A percentile compares a stretch with the other conserved stretches of the same genome.
phyloP scores from a whole-genome alignment of 2,113 vertebrate genomes.

The Bos javanicus region DNA sequence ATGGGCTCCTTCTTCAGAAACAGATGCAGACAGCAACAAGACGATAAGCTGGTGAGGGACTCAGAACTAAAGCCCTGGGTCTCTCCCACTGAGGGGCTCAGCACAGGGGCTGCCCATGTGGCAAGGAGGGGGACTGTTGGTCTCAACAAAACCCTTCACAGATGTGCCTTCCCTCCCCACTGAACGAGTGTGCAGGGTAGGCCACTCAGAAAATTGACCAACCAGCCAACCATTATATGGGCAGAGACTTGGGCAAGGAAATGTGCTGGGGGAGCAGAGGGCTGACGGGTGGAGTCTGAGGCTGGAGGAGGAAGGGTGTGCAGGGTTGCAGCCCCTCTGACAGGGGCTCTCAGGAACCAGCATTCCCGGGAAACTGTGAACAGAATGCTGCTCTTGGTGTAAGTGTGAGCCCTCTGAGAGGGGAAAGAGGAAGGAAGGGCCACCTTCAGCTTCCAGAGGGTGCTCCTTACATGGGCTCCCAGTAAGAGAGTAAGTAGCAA shows the following conservation, averaged over 20 bases:
- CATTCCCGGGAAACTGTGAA: background rate
- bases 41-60: background rate
- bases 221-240: background rate
- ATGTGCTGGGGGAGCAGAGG: background rate
- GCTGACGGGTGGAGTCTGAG: background rate
- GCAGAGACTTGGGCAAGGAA: background rate
- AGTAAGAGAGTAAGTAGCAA: background rate
- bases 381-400: background rate
- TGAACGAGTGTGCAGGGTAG: no score
- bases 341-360: background rate
- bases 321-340: background rate
- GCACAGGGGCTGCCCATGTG: background rate
- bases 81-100: background rate
- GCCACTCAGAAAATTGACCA: background rate
- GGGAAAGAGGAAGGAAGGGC: background rate
- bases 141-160: background rate
- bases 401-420: background rate
- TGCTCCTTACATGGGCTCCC: background rate
- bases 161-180: background rate
- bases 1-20: background rate
- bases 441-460: background rate
- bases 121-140: background rate
- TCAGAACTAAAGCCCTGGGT: background rate
- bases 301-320: background rate
- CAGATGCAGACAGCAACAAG: background rate